Evolutionary conservation across 1,140 invertebrate species (phyloP).

Genomic region (Carcinoscorpius rotundicauda): DNA sequence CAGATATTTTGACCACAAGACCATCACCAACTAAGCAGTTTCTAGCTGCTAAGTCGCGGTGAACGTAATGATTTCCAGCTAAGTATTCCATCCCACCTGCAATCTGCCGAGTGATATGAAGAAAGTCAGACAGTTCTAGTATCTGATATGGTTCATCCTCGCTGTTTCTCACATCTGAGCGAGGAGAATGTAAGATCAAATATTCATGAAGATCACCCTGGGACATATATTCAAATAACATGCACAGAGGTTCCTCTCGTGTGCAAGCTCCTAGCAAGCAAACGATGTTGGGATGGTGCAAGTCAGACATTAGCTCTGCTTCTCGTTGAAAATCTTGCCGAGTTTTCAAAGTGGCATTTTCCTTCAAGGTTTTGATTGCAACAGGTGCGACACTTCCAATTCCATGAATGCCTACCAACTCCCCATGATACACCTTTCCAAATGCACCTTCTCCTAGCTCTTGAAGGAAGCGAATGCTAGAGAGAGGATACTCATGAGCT

Average conservation of each 20-base stretch:
- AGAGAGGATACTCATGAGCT: slow-evolving; percentile 45
- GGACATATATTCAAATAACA: slow-evolving; percentile 94
- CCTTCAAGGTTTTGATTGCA: slow-evolving; percentile 88
- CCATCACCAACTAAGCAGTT: slow-evolving; percentile 93
- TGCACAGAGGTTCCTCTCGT: slow-evolving; percentile 78
- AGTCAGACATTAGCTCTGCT: slow-evolving; percentile 83
- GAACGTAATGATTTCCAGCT: slow-evolving; percentile 86
- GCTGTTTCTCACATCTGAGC: slow-evolving; percentile 47
- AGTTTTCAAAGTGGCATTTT: slow-evolving; percentile 82
- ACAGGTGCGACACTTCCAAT: slow-evolving; percentile 43
- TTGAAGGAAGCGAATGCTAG: slow-evolving; percentile 74
- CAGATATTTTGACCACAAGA: slow-evolving; percentile 88
- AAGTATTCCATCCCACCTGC: slow-evolving; percentile 94
- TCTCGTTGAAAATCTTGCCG: slow-evolving; percentile 77
- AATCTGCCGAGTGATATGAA: slow-evolving; percentile 77
- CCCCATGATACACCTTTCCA: slow-evolving; percentile 87
- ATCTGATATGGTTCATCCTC: slow-evolving; percentile 30
- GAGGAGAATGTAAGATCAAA: slow-evolving; percentile 71
- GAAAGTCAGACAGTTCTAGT: slow-evolving; percentile 64
- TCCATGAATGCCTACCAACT: slow-evolving; percentile 32
- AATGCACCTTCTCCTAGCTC: slow-evolving; percentile 93
- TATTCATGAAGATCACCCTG: slow-evolving; percentile 90
- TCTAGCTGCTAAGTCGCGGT: slow-evolving; percentile 87
- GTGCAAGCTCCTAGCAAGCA: slow-evolving; percentile 84
- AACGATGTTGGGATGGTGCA: slow-evolving; percentile 91